Percentiles rank a stretch among this genome's conserved stretches.
Evolutionary conservation across 1,140 invertebrate genomes (phyloP).

Genomic region (Hylaeus anthracinus): DNA sequence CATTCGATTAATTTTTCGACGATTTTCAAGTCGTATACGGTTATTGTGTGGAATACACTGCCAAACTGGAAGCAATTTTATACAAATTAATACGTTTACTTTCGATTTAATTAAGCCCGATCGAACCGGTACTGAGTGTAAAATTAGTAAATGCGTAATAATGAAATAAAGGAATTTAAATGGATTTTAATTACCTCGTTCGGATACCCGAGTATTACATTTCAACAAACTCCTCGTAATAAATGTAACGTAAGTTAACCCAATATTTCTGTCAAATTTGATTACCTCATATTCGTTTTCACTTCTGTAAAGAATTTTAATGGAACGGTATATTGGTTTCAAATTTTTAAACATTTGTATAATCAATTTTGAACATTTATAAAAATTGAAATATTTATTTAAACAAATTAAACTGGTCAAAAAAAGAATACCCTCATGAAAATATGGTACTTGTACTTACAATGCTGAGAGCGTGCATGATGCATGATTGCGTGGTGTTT

Average conservation of each 20-base stretch:
- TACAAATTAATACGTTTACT: not conserved
- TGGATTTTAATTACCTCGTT: not conserved
- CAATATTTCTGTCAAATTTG: not conserved
- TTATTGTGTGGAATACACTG: not conserved
- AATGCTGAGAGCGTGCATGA: conserved; percentile 82
- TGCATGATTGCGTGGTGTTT: conserved; percentile 79
- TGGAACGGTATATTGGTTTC: too few species aligned
- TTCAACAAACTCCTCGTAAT: not conserved
- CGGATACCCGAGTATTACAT: not conserved
- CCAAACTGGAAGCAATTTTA: not conserved
- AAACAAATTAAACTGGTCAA: too few species aligned
- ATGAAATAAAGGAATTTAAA: conserved; percentile 6
- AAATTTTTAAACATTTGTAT: too few species aligned
- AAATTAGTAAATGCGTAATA: conserved; percentile 16
- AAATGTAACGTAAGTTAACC: not conserved
- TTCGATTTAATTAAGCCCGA: not conserved
- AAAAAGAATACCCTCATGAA: not conserved
- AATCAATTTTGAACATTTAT: too few species aligned
- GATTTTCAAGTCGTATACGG: too few species aligned
- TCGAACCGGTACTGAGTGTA: not conserved
- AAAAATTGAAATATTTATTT: too few species aligned
- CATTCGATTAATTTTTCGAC: too few species aligned
- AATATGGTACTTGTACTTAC: conserved; percentile 74
- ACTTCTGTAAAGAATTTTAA: not conserved
- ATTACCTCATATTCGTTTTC: too few species aligned